phyloP scores from a whole-genome alignment of 1,140 invertebrate genomes.

The Aphaenogaster floridana region DNA sequence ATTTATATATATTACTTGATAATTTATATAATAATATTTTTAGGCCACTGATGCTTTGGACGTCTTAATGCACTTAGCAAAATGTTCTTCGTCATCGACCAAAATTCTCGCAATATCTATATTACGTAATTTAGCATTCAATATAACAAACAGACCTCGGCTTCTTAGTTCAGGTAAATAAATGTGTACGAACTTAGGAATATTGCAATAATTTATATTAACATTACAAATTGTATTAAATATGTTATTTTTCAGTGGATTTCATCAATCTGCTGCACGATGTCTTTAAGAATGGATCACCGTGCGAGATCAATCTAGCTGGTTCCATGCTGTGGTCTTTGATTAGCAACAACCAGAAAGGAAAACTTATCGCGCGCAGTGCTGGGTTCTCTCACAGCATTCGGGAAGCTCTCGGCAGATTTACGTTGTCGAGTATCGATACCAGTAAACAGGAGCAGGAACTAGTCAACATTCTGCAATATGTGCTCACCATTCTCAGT shows the following conservation, averaged over 20 bases:
- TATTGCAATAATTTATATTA: background rate
- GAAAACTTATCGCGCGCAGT: slow-evolving; percentile 81
- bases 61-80: slow-evolving; percentile 80
- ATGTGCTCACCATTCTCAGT: slow-evolving; percentile 78
- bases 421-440: slow-evolving; percentile 71
- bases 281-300: slow-evolving; percentile 78
- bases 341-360: slow-evolving; percentile 84
- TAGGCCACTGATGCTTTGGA: slow-evolving; percentile 81
- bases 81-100: slow-evolving; percentile 74
- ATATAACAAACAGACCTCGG: slow-evolving; percentile 79
- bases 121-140: slow-evolving; percentile 82
- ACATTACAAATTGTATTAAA: background rate
- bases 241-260: slow-evolving; percentile 75
- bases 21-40: slow-evolving; percentile 42
- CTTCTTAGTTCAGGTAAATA: slow-evolving; percentile 80
- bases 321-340: slow-evolving; percentile 82
- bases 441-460: slow-evolving; percentile 77
- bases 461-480: slow-evolving; percentile 80
- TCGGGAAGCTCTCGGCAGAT: slow-evolving; percentile 79
- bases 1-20: slow-evolving; percentile 17
- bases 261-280: slow-evolving; percentile 81
- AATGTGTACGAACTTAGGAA: background rate
- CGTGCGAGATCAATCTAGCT: slow-evolving; percentile 79
- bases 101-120: slow-evolving; percentile 81
- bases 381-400: slow-evolving; percentile 81